Evolutionary conservation across 2,888 invertebrate species (phyloP).

Genomic region (Lepidochitona cinerea): DNA sequence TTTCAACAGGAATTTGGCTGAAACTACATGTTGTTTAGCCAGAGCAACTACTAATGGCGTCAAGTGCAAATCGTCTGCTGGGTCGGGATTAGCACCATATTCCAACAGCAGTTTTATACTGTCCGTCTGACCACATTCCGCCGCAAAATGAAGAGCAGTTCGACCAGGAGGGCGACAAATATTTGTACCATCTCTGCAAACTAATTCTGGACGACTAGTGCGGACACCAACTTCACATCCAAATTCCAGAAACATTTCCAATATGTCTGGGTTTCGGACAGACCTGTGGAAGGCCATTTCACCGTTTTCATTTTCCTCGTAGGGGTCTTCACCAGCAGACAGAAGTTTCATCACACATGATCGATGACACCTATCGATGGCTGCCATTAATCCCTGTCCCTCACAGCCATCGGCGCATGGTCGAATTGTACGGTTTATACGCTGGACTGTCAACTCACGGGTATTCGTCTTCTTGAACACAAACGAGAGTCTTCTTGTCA

Average conservation of each 20-base stretch:
- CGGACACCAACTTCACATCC: not conserved
- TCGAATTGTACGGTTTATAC: conserved; percentile 3
- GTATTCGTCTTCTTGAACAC: not conserved
- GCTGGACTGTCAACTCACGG: not conserved
- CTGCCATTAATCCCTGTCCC: not conserved
- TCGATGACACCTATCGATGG: conserved; percentile 1
- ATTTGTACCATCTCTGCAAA: not conserved
- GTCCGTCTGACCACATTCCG: not conserved
- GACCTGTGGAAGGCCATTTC: not conserved
- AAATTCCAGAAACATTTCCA: conserved; percentile 7
- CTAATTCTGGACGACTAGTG: not conserved
- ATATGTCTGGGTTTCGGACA: not conserved
- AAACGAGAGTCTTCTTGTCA: not conserved
- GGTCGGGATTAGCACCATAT: conserved; percentile 4
- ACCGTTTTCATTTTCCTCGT: conserved; percentile 8
- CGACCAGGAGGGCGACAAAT: not conserved
- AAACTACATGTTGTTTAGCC: not conserved
- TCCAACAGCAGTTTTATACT: not conserved
- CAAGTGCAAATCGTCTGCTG: not conserved
- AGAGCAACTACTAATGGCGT: not conserved
- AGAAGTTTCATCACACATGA: conserved; percentile 6
- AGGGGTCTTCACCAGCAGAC: not conserved
- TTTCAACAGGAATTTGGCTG: not conserved
- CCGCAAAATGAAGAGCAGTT: conserved; percentile 7
- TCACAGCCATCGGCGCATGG: conserved; percentile 6